Base-by-base conservation (phyloP, 2,888 invertebrate genomes). In the Clepsis dumicolana region DNA sequence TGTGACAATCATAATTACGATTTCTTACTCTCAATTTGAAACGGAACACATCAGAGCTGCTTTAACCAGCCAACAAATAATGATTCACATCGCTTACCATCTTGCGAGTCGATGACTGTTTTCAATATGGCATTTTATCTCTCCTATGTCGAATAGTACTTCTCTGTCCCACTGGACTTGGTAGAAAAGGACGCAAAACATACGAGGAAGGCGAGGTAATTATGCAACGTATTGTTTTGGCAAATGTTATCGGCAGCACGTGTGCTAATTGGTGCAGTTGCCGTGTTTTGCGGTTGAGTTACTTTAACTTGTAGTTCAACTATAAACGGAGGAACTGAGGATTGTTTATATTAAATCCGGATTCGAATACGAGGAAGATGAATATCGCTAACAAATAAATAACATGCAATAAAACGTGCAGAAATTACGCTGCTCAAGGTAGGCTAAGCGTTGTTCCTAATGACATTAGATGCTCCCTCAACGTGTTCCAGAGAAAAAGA, bases 191-290 rank as follows among this genome's bases (percentile, higher is more conserved):
- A 48, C 4, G 48, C 38, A 41, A 8, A 8, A 16, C 14, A 3
- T 3, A 35, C 44, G 44, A 44, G 8, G 14, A 18, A 44, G 2
- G 10, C 60, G 18, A 12, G 14, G 14, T 21, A 18, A 41, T 27
- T 63, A 56, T 50, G 57, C 52, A 64, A 68, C 63, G 18, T 12
- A 10, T 67, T 53, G 68, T 52, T 68, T 64, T 44, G 52, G 68
- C 57, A 53, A 68, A 64, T 59, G 59, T 68, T 68, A 68, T 68
- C 68, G 53, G 56, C 38, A 53, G 41, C 53, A 48, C 48, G 60
- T 38, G 16, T 27, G 61, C 25, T 56, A 66, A 62, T 61, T 29
- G 48, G 32, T 10, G 59, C 48, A 18, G 48, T 21, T 21, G 21
- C 38, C 27, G 52, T 52, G 68, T 62, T 62, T 44, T 48, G 29